A percentile compares a stretch with the other conserved stretches of the same genome.
These are phyloP conservation scores for Heliconius hermathena DNA, from an alignment of 1,140 invertebrate genomes.

Conservation along the genomic window DNA sequence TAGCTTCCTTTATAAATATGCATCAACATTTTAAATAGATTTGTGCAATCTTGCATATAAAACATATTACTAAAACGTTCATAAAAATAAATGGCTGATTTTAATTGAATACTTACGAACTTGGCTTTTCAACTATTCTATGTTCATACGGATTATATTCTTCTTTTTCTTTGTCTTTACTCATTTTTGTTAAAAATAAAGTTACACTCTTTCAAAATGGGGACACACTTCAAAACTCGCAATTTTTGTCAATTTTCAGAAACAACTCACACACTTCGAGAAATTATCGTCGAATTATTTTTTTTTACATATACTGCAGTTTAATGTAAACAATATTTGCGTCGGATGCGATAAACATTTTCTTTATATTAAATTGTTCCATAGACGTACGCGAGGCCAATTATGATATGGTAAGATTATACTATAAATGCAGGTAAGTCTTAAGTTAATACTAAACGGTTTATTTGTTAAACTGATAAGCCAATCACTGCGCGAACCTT, in stretches of 20 bases:
- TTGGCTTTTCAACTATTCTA: constrained; percentile 84
- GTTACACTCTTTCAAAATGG: neutral
- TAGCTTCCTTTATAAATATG: no score
- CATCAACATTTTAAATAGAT: no score
- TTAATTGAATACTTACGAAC: constrained; percentile 82
- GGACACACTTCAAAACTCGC: neutral
- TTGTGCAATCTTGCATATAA: no score
- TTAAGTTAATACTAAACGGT: constrained; percentile 39
- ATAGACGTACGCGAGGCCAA: constrained; percentile 13
- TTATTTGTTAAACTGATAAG: constrained; percentile 48
- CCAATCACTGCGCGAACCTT: constrained; percentile 38
- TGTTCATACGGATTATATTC: constrained; percentile 87
- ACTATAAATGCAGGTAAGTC: constrained; percentile 37
- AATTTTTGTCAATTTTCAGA: neutral
- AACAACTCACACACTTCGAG: neutral
- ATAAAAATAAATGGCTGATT: neutral
- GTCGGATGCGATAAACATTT: constrained; percentile 8
- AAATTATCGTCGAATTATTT: neutral
- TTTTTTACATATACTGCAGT: neutral
- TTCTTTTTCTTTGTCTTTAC: constrained; percentile 51
- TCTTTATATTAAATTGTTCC: constrained; percentile 26
- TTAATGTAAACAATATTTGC: neutral
- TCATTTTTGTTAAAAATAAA: constrained; percentile 23
- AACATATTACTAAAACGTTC: neutral
- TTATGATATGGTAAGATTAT: constrained; percentile 26